Evolutionary conservation across 2,797 vertebrate species (phyloP), one percentile per base, ranked within the genome.

Genomic region (Myotis vivesi): DNA sequence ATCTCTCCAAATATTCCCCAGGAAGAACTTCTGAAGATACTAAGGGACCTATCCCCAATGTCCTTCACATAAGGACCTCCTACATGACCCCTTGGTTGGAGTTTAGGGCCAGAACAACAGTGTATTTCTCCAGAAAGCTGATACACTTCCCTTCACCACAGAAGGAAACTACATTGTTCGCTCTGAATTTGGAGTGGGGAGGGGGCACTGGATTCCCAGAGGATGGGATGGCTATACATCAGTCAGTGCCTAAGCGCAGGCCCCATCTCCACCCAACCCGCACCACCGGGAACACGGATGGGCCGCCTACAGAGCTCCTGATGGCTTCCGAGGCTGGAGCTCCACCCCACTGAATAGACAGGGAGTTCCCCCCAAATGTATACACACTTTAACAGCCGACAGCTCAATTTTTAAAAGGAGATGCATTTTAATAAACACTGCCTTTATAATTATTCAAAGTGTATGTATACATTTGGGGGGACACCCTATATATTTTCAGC

Each of bases 1-100:
- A 44, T 55, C 64, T 77, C 59, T 91, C 53, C 51, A 77, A 69
- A 82, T n/a, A 53, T 16, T 76, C 23, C 36, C 95, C 66, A 72
- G 53, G n/a, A 89, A 83, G 36, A 44, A 46, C 51, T 49, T 10
- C 38, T 64, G n/a, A 51, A 19, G 71, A 41, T 4, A 8, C 55
- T 33, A 49, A 53, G 59, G 81, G 85, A 41, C 8, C 3, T 20
- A 8, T 30, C 59, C 9, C 66, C 82, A 73, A 2, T 33, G 30
- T 49, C 59, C 57, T 85, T 83, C 71, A 41, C n/a, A 13, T 33
- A 38, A 41, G 55, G 71, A 81, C 22, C 10, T 81, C 33, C 7
- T 81, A 33, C 7, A 6, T 5, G 12, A 73, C n/a, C 23, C 49
- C 71, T 41, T 4, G 30, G 36, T 10, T 83, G 22, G 20, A 25